Evolutionary conservation across 30 jellyfish, hydroid and myxozoan species (phyloP), one percentile per base, ranked within the genome.

Genomic region (Hydra vulgaris): DNA sequence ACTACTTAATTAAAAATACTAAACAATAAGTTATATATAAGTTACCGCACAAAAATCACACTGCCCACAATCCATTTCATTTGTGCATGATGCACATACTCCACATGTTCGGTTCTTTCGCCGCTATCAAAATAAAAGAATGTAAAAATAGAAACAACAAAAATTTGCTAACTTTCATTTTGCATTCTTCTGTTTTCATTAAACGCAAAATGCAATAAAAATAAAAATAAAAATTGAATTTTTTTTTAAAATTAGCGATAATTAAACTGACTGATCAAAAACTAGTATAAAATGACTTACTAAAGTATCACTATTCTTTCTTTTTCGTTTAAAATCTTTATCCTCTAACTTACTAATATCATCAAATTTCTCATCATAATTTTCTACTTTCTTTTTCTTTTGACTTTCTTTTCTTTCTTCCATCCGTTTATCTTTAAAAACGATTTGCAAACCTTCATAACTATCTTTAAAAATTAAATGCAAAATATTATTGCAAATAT

Each of bases 1-100:
- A n/a, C n/a, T n/a, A n/a, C n/a, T n/a, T n/a, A n/a, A n/a, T n/a
- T n/a, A n/a, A n/a, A n/a, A n/a, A n/a, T n/a, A n/a, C n/a, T n/a
- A n/a, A n/a, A n/a, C n/a, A n/a, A n/a, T n/a, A n/a, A n/a, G n/a
- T n/a, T 12, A 40, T 40, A 12, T 12, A 40, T n/a, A 61, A 15
- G 73, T 66, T 71, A 91, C 98, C 96, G 80, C 79, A 82, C 98
- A 91, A 53, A 82, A 91, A 55, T 91, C 98, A 83, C 98, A 91
- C 18, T 56, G 81, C 26, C 80, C 88, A 72, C 98, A 91, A 69
- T 91, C 98, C 1, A 77, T 88, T 12, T 90, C 26, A 54, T 77
- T 74, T 68, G 73, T 54, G 84, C 98, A 91, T 67, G 98, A 95
- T 24, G 87, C 76, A 79, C 98, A 91, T 79, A 82, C 96, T 1